Percentiles rank a stretch among this genome's conserved stretches.
These are phyloP conservation scores for Corythornis madagascariensis DNA, from an alignment of 2,113 vertebrate genomes.

Conservation along the genomic window DNA sequence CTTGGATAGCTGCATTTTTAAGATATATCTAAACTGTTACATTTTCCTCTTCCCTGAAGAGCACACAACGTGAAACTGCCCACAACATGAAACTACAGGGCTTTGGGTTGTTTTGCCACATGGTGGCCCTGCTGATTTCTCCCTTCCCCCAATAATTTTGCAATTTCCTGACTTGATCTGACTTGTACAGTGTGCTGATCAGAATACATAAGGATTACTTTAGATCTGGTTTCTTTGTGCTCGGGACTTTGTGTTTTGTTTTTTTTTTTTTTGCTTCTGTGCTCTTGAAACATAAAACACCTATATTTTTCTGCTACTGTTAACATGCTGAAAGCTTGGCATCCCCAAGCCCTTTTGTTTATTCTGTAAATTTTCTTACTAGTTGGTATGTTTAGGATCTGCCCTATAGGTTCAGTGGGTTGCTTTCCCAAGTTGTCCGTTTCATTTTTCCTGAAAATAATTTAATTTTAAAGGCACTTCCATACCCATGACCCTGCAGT, in stretches of 20 bases:
- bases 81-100: background rate
- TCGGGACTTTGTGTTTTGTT: background rate
- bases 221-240: background rate
- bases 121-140: background rate
- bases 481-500: background rate
- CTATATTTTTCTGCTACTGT: background rate
- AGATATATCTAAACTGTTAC: rapidly evolving
- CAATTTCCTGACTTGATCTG: background rate
- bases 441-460: background rate
- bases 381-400: background rate
- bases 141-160: background rate
- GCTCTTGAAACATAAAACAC: background rate
- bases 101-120: background rate
- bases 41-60: background rate
- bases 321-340: background rate
- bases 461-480: background rate
- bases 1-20: background rate
- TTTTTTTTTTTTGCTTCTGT: background rate
- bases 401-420: background rate
- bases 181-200: background rate
- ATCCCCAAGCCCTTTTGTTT: background rate
- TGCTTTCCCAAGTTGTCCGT: background rate
- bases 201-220: background rate
- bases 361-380: background rate
- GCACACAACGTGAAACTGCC: background rate